Evolutionary conservation across 2,888 invertebrate species (phyloP), one percentile per base, ranked within the genome.

Genomic region (Cerceris ruficornis): DNA sequence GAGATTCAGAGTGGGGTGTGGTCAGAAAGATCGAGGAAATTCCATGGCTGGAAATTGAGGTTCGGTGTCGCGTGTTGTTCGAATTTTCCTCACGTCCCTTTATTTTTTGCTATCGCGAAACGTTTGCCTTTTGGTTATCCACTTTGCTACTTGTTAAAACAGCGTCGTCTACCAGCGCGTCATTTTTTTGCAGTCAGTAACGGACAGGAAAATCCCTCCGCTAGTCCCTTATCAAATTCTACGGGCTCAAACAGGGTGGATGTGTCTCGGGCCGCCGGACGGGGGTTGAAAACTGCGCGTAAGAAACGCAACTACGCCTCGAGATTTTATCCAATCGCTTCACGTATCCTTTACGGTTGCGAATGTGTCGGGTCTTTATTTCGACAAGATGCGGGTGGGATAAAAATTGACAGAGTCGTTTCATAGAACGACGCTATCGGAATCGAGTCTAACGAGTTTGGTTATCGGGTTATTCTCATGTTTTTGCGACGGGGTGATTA

Each of bases 41-140:
- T 62, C 62, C 14, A 28, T 39, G 57, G 58, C 13, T 42, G 59
- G 14, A 59, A 68, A 46, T n/a, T 50, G 65, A 69, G 55, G 68
- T 14, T 17, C 17, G 15, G 7, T 15, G 15, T 14, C 15, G 43
- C 17, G 43, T 9, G 41, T 46, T 50, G 39, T 59, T 54, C n/a
- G 7, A n/a, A 69, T 52, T 65, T 74, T n/a, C 6, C 41, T 69
- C 74, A 69, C 64, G 69, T 67, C 7, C 15, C 61, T n/a, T 49
- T 8, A 43, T 43, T 61, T 57, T 66, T 57, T 66, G 15, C 17
- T 17, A 17, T 5, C 55, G 57, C 6, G 46, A 43, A 66, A 17
- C 57, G 46, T 57, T 55, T 57, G 46, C 46, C 46, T 42, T 66
- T 62, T 57, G 62, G 50, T 68, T 69, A 65, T 69, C 49, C 55